These are phyloP conservation scores for Galaxias olidus DNA, from an alignment of 2,797 vertebrate genomes.

Conservation along the genomic window DNA sequence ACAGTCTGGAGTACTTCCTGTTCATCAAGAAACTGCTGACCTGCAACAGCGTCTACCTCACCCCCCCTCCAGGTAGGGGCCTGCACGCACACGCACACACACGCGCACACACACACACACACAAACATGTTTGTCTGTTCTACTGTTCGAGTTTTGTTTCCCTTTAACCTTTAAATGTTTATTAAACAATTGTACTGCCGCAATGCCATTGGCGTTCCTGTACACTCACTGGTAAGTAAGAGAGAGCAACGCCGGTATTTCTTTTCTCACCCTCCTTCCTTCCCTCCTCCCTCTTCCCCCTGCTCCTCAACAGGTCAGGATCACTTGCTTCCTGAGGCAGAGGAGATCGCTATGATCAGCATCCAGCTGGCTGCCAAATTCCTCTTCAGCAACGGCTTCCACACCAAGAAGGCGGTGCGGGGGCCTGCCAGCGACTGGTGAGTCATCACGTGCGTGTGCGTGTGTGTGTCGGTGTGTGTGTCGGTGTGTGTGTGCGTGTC, in stretches of 20 bases:
- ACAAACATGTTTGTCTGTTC: too few relatives aligned
- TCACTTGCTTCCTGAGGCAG: constrained; percentile 89
- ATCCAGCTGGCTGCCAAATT: constrained; percentile 91
- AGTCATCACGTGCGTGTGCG: constrained; percentile 29
- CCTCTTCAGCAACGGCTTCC: constrained; percentile 91
- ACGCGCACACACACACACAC: not conserved
- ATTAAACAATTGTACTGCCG: too few relatives aligned
- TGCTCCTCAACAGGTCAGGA: constrained; percentile 78
- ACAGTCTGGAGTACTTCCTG: constrained; percentile 90
- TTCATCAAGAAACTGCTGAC: constrained; percentile 91
- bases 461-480: not conserved
- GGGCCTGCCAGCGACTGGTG: constrained; percentile 91
- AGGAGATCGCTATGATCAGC: constrained; percentile 93
- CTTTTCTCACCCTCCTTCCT: not conserved
- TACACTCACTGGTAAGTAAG: too few relatives aligned
- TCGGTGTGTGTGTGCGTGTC: not conserved
- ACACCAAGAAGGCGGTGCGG: constrained; percentile 91
- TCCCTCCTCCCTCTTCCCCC: not conserved
- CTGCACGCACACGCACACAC: too few relatives aligned
- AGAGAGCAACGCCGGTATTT: not conserved
- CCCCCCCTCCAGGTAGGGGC: constrained; percentile 86
- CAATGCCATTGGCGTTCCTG: too few relatives aligned
- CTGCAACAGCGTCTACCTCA: constrained; percentile 88
- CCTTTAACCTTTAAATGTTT: too few relatives aligned
- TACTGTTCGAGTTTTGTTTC: too few relatives aligned